Conservation (phyloP, 2,888 invertebrate genomes). For the Thymelicus lineola region DNA sequence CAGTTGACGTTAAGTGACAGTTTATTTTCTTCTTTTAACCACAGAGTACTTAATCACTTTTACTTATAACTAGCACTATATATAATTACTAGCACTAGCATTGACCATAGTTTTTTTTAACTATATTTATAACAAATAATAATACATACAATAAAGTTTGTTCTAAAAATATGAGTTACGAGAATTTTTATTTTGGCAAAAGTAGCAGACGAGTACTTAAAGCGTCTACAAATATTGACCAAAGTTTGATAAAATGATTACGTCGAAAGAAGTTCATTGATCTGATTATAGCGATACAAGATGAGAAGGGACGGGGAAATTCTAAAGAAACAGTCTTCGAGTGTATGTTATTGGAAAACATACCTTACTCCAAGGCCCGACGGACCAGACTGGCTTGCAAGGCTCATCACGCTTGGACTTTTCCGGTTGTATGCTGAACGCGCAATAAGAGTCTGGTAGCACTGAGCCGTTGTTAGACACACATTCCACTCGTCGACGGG, state of each 20-base stretch:
- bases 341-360: conserved; percentile 39
- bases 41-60: too few species aligned
- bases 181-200: neutral
- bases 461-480: conserved; percentile 75
- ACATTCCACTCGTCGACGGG: conserved; percentile 76
- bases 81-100: too few species aligned
- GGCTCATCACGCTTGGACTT: conserved; percentile 92
- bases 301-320: neutral
- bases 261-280: conserved; percentile 12
- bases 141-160: too few species aligned
- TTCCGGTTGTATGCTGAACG: conserved; percentile 89
- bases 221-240: neutral
- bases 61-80: too few species aligned
- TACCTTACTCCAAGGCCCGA: conserved; percentile 97
- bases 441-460: conserved; percentile 84
- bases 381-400: conserved; percentile 96
- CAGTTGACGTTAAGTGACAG: too few species aligned
- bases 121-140: too few species aligned
- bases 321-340: neutral
- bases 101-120: too few species aligned
- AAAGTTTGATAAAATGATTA: neutral
- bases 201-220: neutral
- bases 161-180: neutral
- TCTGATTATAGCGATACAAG: conserved; percentile 18
- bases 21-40: too few species aligned